A percentile compares a stretch with the other conserved stretches of the same genome.
Evolutionary conservation across 2,888 invertebrate species (phyloP).

Genomic region (Tineola bisselliella): DNA sequence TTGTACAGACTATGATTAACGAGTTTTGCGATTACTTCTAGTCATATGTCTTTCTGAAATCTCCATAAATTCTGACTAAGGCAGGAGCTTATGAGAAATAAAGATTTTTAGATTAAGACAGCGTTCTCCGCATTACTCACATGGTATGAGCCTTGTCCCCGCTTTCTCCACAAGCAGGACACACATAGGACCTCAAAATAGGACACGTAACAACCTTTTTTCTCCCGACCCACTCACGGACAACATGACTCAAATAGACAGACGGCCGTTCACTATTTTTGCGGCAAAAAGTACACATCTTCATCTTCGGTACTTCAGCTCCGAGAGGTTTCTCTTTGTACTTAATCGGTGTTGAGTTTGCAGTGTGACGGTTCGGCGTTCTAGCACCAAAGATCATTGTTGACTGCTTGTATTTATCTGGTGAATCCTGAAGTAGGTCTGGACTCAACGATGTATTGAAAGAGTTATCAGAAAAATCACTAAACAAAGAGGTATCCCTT

Average conservation of each 20-base stretch:
- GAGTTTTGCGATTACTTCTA: no score
- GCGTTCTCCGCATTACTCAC: no score
- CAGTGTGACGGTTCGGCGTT: neutral
- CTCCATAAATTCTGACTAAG: no score
- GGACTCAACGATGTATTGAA: no score
- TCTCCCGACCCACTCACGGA: conserved; percentile 38
- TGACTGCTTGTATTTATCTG: no score
- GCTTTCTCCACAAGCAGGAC: conserved; percentile 39
- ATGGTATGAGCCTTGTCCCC: conserved; percentile 57
- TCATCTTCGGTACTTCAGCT: conserved; percentile 17
- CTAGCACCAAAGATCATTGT: neutral
- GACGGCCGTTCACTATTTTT: conserved; percentile 53
- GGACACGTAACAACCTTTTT: conserved; percentile 46
- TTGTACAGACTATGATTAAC: no score
- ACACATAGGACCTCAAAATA: conserved; percentile 45
- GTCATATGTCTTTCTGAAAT: no score
- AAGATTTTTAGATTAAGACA: no score
- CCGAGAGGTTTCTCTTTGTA: neutral
- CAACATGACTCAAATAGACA: conserved; percentile 44
- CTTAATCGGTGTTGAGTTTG: neutral
- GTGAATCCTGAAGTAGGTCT: no score
- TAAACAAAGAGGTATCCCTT: no score
- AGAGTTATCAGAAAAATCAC: no score
- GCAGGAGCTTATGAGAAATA: no score
- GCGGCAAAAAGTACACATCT: conserved; percentile 49